Evolutionary conservation across 2,888 invertebrate species (phyloP).

Genomic region (Eutolmus rufibarbis): DNA sequence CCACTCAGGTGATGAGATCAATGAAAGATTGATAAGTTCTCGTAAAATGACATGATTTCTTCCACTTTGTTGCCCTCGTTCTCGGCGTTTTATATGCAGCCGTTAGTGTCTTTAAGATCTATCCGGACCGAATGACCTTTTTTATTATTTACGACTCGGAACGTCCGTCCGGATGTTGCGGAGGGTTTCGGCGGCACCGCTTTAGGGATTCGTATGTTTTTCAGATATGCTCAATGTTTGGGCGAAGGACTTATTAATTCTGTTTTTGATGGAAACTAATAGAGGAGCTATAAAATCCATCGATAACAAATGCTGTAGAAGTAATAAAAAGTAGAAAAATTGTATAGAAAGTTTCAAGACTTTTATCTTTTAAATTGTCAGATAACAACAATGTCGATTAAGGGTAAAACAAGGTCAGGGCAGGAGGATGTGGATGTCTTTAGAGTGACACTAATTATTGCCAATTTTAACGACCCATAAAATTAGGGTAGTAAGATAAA

Average conservation of each 20-base stretch:
- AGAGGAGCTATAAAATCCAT: background rate
- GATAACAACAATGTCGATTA: too few relatives aligned
- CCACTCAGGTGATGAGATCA: background rate
- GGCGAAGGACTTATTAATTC: background rate
- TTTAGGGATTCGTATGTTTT: background rate
- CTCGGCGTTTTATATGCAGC: background rate
- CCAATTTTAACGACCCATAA: too few relatives aligned
- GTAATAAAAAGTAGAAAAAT: background rate
- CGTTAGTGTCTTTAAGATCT: background rate
- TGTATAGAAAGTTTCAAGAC: background rate
- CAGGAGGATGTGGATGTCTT: too few relatives aligned
- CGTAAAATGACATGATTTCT: slow-evolving; percentile 1
- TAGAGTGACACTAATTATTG: too few relatives aligned
- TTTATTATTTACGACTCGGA: background rate
- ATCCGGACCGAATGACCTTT: background rate
- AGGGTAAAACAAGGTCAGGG: too few relatives aligned
- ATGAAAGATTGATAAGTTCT: slow-evolving; percentile 1
- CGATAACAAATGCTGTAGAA: background rate
- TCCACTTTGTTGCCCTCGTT: background rate
- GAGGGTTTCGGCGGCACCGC: background rate
- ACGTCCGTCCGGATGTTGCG: background rate
- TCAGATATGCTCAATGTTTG: background rate
- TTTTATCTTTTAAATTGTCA: too few relatives aligned
- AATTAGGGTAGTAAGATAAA: too few relatives aligned
- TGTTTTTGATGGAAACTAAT: background rate